Conservation (phyloP, 2,888 invertebrate genomes). For the Tryphoninae sp. region DNA sequence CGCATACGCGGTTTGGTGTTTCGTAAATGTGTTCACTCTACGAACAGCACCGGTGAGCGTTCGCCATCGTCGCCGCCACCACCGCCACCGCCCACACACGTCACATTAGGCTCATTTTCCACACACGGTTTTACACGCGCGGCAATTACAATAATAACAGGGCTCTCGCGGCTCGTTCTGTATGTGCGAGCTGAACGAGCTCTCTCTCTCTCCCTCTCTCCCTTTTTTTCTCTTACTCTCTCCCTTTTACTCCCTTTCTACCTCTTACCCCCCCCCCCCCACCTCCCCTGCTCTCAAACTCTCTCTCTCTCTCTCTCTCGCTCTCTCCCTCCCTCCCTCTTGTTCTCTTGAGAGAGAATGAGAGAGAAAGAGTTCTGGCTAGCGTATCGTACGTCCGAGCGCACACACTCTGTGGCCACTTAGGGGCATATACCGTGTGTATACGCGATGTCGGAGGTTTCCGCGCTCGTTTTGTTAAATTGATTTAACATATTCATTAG, state of each 20-base stretch:
- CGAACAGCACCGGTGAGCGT: too few species aligned
- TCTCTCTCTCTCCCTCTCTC: constrained; percentile 32
- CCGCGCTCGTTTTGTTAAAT: constrained; percentile 77
- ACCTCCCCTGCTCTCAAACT: too few species aligned
- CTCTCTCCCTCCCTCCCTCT: background rate
- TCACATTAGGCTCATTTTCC: constrained; percentile 80
- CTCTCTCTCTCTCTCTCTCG: background rate
- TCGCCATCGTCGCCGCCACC: constrained; percentile 42
- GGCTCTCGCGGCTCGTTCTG: constrained; percentile 71
- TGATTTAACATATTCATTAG: constrained; percentile 81
- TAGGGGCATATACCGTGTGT: constrained; percentile 49
- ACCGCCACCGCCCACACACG: constrained; percentile 75
- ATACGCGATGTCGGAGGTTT: constrained; percentile 63
- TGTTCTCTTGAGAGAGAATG: constrained; percentile 15
- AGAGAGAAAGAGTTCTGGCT: constrained; percentile 10
- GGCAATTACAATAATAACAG: constrained; percentile 81
- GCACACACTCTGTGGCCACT: constrained; percentile 66
- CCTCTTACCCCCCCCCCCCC: background rate
- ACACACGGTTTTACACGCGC: constrained; percentile 78
- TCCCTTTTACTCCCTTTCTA: background rate
- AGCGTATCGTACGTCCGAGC: constrained; percentile 58
- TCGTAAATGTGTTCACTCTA: background rate
- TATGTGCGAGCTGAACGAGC: constrained; percentile 63
- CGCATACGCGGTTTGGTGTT: constrained; percentile 53
- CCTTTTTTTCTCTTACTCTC: background rate